Conservation (phyloP, 2,797 vertebrate genomes). For the Enteromius fasciolatus region DNA sequence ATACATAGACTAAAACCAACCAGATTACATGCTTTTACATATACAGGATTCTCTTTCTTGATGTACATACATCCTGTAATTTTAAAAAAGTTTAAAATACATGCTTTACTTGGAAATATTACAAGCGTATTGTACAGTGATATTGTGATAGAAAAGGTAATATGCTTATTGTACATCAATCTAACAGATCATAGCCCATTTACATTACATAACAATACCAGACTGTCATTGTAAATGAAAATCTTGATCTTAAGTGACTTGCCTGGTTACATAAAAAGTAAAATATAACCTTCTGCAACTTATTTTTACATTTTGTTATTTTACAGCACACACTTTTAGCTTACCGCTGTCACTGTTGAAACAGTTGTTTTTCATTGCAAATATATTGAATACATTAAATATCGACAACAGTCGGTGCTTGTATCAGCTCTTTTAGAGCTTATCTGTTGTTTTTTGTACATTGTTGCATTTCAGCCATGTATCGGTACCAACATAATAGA, state of each 20-base stretch:
- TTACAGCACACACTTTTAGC: conserved; percentile 12
- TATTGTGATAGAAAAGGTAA: conserved; percentile 83
- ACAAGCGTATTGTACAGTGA: conserved; percentile 93
- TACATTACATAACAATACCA: conserved; percentile 28
- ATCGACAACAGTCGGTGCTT: conserved; percentile 15
- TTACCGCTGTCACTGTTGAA: conserved; percentile 1
- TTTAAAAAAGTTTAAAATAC: conserved; percentile 80
- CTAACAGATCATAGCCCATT: conserved; percentile 41
- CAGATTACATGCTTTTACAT: conserved; percentile 85
- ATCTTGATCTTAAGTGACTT: not conserved
- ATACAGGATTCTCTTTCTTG: conserved; percentile 49
- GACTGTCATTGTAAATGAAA: conserved; percentile 9
- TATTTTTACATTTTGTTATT: conserved; percentile 24
- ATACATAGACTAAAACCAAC: conserved; percentile 79
- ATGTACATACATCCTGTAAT: conserved; percentile 70
- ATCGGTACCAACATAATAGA: conserved; percentile 9
- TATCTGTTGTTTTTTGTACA: conserved; percentile 22
- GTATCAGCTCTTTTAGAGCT: conserved; percentile 21
- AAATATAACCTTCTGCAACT: conserved; percentile 25
- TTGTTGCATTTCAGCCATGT: conserved; percentile 39
- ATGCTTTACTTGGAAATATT: conserved; percentile 83
- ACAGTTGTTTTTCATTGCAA: conserved; percentile 26
- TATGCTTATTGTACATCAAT: conserved; percentile 62
- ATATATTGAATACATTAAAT: conserved; percentile 25
- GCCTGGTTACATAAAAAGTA: conserved; percentile 17